Conservation (phyloP, 1,140 invertebrate species). For the Coptotermes formosanus region DNA sequence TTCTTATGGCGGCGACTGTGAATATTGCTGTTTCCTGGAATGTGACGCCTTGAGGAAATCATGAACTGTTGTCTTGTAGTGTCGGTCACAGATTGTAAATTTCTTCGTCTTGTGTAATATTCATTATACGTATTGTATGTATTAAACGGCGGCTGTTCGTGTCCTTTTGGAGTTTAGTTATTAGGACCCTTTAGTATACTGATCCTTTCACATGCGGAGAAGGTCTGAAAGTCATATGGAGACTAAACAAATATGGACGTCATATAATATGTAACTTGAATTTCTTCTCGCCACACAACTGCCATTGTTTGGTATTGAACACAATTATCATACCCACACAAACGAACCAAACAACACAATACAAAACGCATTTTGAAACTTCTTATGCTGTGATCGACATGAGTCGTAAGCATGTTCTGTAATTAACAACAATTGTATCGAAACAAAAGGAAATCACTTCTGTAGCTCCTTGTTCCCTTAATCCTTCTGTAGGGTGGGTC, state of each 20-base stretch:
- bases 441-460: slow-evolving; percentile 19
- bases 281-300: background rate
- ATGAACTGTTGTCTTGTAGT: no score
- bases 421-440: slow-evolving; percentile 13
- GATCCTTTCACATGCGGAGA: background rate
- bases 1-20: no score
- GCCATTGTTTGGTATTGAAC: background rate
- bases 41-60: no score
- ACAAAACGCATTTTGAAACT: background rate
- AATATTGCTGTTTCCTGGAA: no score
- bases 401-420: background rate
- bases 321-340: background rate
- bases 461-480: background rate
- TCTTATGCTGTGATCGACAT: background rate
- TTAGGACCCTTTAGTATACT: no score
- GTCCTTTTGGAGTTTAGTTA: no score
- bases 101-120: no score
- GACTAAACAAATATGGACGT: background rate
- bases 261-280: background rate
- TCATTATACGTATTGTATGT: no score
- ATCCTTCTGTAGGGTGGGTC: background rate
- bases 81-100: no score
- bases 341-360: background rate
- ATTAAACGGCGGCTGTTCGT: no score
- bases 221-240: background rate